Base-by-base conservation (phyloP, 2,888 invertebrate species). In the Oscheius onirici region DNA sequence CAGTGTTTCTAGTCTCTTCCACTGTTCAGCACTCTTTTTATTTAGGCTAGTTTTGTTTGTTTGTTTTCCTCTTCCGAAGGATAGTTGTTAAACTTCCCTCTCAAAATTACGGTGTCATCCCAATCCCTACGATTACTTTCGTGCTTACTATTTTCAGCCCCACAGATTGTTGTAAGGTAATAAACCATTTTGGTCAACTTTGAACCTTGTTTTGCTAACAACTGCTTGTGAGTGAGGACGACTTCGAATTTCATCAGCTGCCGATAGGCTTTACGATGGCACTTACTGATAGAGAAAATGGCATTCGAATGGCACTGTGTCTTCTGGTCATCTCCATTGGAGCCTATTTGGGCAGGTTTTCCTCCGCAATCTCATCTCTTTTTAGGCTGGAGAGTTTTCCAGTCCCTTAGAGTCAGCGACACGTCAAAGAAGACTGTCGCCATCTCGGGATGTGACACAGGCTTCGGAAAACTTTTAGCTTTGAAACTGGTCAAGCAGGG, bases 401-500 rank as follows among this genome's bases (percentile, higher is more conserved):
- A 61, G 1, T 24, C n/a, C 11, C 67, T 66, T 24, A 44, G 69
- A 5, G 63, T 78, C 1, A 49, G 34, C 2, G 49, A 67, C 13
- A 8, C 49, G 3, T 58, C 52, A 3, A 71, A 71, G n/a, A 72
- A 73, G 44, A 77, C 79, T 1, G 76, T 77, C 0, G 79, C 74
- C 8, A 77, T 79, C 52, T 79, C 79, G 5, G 79, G 79, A 44
- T 77, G 77, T 66, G 79, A 79, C 51, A 73, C 76, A 28, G 79
- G 79, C 1, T 79, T 79, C 43, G 79, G 79, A 22, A 43, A 73
- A 20, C 66, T 77, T 34, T 51, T 79, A 0, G 77, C 79, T 2
- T 40, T 74, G 41, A 55, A 74, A 49, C 60, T 79, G 8, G 60
- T 73, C 17, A 61, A 69, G 22, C 58, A 60, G 46, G 76, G 76